Percentiles rank a stretch among this genome's conserved stretches.
Conservation (phyloP, 1,140 invertebrate genomes). For the Eufriesea mexicana region DNA sequence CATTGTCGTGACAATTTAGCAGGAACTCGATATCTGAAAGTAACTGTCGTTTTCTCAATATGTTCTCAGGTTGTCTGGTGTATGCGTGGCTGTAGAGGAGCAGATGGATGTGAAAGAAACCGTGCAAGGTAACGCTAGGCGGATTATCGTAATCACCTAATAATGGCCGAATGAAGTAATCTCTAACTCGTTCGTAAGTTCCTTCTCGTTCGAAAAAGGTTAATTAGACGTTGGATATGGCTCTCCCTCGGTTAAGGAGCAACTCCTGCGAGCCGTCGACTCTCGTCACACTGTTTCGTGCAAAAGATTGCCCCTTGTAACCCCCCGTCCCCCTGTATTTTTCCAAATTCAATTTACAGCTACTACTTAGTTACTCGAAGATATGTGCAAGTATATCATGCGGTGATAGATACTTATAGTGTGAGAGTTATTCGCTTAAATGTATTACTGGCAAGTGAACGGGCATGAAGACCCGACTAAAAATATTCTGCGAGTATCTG, state of each 20-base stretch:
- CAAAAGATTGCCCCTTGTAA: too few relatives aligned
- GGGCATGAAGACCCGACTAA: constrained; percentile 7
- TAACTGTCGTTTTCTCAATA: not conserved
- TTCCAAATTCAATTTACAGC: not conserved
- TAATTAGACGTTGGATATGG: not conserved
- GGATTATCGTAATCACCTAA: not conserved
- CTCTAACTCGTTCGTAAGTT: not conserved
- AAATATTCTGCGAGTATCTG: constrained; percentile 1
- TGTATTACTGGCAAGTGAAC: constrained; percentile 24
- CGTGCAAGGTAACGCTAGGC: not conserved
- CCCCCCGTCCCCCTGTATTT: not conserved
- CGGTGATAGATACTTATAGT: constrained; percentile 19
- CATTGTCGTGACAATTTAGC: not conserved
- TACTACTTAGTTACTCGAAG: constrained; percentile 10
- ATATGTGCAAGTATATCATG: constrained; percentile 42
- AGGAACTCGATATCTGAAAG: constrained; percentile 20
- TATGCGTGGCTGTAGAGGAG: too few relatives aligned
- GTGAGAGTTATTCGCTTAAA: constrained; percentile 18
- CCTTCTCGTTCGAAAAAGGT: not conserved
- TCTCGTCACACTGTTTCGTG: not conserved
- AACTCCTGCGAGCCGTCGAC: not conserved
- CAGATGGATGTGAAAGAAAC: not conserved
- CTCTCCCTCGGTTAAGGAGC: not conserved
- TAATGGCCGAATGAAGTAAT: not conserved
- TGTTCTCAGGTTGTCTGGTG: not conserved